phyloP scores from a whole-genome alignment of 2,797 vertebrate genomes.

The Halcyon badia region DNA sequence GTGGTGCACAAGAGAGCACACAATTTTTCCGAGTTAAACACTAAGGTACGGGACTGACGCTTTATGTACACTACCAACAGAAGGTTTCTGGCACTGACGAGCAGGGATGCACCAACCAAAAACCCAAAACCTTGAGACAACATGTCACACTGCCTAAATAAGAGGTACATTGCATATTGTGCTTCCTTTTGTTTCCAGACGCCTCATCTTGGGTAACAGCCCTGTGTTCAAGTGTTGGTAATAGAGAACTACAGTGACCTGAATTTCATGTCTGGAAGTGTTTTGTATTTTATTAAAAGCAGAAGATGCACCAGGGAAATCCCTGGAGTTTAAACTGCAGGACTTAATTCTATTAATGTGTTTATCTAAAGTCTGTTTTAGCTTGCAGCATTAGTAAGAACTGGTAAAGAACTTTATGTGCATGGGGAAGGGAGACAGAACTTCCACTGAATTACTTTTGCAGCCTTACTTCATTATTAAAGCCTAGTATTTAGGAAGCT shows the following conservation, averaged over 20 bases:
- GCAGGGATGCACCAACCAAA: neutral
- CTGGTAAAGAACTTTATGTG: accelerated
- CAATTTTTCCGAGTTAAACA: constrained; percentile 48
- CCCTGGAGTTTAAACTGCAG: neutral
- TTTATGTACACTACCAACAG: neutral
- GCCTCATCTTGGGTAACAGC: neutral
- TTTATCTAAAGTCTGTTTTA: neutral
- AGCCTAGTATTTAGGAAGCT: neutral
- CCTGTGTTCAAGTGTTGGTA: neutral
- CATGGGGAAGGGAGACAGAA: neutral
- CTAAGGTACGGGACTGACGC: neutral
- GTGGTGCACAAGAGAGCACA: constrained; percentile 58
- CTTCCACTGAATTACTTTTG: neutral
- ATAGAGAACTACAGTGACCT: neutral
- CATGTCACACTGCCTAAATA: neutral
- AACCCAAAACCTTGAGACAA: neutral
- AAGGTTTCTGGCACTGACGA: neutral
- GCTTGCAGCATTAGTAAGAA: neutral
- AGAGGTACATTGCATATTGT: neutral
- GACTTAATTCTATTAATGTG: neutral
- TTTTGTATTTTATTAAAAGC: neutral
- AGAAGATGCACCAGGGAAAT: neutral
- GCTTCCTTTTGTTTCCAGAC: neutral
- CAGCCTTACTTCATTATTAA: neutral
- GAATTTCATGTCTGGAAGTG: neutral